Conservation (phyloP, 1,140 invertebrate species). For the Neodiprion pinetum region DNA sequence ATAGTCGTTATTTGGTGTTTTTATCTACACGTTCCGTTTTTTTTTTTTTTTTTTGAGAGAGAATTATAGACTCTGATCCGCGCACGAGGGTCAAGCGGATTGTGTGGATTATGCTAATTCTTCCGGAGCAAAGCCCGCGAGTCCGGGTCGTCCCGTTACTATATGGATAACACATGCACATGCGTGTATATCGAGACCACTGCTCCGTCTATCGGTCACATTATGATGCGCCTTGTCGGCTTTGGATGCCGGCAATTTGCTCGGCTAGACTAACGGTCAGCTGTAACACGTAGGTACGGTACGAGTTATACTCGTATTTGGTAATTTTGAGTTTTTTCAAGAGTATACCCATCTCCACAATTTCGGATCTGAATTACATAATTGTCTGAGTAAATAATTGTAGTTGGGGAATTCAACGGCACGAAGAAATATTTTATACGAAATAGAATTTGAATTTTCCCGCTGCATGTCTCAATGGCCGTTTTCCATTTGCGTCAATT, state of each 20-base stretch:
- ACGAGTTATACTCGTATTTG: background rate
- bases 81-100: background rate
- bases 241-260: background rate
- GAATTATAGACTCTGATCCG: no score
- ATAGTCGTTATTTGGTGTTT: no score
- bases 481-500: no score
- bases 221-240: background rate
- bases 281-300: background rate
- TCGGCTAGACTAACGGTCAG: background rate
- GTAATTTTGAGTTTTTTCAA: background rate
- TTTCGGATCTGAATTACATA: no score
- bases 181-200: background rate
- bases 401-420: no score
- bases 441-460: no score
- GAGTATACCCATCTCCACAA: no score
- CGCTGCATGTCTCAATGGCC: no score
- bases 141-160: background rate
- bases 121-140: background rate
- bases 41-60: no score
- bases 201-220: background rate
- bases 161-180: background rate
- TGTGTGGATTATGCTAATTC: background rate
- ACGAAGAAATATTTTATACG: no score
- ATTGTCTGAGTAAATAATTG: no score
- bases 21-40: no score